A percentile compares a stretch with the other conserved stretches of the same genome.
Evolutionary conservation across 92 coral and sea anemone species (phyloP).

Genomic region (Bergia puertoricense): DNA sequence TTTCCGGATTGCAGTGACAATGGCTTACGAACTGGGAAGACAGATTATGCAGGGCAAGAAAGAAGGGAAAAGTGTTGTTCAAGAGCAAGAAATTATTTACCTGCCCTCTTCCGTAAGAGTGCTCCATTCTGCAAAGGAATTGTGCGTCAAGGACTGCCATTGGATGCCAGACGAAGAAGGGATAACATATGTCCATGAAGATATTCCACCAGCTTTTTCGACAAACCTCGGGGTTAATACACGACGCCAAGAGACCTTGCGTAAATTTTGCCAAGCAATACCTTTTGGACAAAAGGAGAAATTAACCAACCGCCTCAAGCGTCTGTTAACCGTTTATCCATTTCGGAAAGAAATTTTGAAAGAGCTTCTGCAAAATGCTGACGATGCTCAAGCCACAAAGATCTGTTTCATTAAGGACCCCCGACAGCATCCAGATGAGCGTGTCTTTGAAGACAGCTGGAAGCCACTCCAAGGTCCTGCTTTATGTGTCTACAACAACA

Average conservation of each 20-base stretch:
- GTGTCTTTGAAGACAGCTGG: constrained; percentile 75
- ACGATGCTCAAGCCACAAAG: constrained; percentile 85
- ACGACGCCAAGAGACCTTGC: constrained; percentile 66
- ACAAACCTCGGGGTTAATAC: constrained; percentile 64
- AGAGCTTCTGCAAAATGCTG: constrained; percentile 90
- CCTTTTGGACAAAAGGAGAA: constrained; percentile 82
- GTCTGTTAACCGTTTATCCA: constrained; percentile 70
- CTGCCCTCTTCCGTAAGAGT: constrained; percentile 60
- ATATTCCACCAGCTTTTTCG: constrained; percentile 40
- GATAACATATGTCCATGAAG: constrained; percentile 46
- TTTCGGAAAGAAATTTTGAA: constrained; percentile 73
- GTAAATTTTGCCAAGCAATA: constrained; percentile 44
- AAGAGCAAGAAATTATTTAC: constrained; percentile 19
- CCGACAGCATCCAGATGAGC: constrained; percentile 59
- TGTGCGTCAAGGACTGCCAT: constrained; percentile 71
- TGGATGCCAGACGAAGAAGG: constrained; percentile 74
- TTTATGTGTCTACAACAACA: constrained; percentile 78
- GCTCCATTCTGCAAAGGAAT: constrained; percentile 49
- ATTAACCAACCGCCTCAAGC: constrained; percentile 69
- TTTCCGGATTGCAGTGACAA: constrained; percentile 6
- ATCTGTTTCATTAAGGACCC: constrained; percentile 81
- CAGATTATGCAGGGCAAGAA: neutral
- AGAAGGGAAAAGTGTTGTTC: neutral
- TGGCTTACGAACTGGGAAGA: constrained; percentile 11
- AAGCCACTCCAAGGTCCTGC: constrained; percentile 88